Conservation (phyloP, 2,888 invertebrate species). For the Volucella bombylans region DNA sequence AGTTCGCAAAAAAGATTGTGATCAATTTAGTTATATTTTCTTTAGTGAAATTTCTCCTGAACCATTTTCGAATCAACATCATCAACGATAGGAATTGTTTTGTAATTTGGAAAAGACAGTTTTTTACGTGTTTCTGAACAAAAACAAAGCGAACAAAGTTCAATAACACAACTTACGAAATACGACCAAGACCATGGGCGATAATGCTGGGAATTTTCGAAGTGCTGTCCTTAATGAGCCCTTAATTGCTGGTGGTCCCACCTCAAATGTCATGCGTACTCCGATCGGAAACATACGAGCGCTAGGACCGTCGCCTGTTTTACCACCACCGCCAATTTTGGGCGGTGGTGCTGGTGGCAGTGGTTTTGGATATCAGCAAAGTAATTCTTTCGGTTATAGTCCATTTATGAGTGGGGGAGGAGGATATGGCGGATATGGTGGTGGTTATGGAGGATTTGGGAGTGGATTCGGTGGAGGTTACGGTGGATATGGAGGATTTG, state of each 20-base stretch:
- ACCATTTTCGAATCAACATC: neutral
- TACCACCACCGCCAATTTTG: slow-evolving; percentile 72
- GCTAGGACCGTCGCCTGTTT: slow-evolving; percentile 75
- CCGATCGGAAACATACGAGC: slow-evolving; percentile 79
- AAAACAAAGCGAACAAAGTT: slow-evolving; percentile 44
- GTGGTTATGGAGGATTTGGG: slow-evolving; percentile 76
- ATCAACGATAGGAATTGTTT: neutral
- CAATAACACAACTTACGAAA: slow-evolving; percentile 18
- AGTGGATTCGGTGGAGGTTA: slow-evolving; percentile 76
- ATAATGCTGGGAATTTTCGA: slow-evolving; percentile 76
- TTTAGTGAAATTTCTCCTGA: neutral
- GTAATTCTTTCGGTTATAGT: slow-evolving; percentile 36
- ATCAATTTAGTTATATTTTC: neutral
- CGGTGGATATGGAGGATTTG: slow-evolving; percentile 77
- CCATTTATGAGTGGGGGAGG: slow-evolving; percentile 68
- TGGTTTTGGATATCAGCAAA: slow-evolving; percentile 67
- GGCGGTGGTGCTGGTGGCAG: slow-evolving; percentile 59
- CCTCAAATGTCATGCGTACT: slow-evolving; percentile 76
- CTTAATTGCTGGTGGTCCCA: slow-evolving; percentile 74
- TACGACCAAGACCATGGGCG: slow-evolving; percentile 64
- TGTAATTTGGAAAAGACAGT: neutral
- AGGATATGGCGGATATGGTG: slow-evolving; percentile 68
- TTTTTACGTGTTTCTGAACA: slow-evolving; percentile 22
- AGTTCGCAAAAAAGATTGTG: slow-evolving; percentile 8
- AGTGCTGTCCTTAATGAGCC: slow-evolving; percentile 79